Evolutionary conservation across 2,797 vertebrate species (phyloP), one percentile per base, ranked within the genome.

Genomic region (Masticophis lateralis): DNA sequence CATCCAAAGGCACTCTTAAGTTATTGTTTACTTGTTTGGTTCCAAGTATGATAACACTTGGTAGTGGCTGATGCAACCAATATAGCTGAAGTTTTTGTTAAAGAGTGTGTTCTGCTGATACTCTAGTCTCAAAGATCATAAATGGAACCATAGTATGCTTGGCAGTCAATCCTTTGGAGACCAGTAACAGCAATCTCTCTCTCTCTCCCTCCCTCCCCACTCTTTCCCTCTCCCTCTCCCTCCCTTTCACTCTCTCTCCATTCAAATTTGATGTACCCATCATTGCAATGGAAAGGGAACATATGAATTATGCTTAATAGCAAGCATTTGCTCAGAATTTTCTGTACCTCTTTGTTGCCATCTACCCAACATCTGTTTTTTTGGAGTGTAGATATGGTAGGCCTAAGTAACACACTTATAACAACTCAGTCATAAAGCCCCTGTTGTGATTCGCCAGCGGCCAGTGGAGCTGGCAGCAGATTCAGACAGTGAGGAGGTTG

Each of bases 161-260:
- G 55, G 22, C 28, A 66, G 27, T 79, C 22, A 74, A 60, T 88
- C 27, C 37, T 37, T 9, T 12, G 4, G 9, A 37, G 53, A 53
- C 4, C 6, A 83, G 87, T 28, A 87, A 83, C 20, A 60, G 11
- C 6, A 16, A 63, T 4, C 5, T 9, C 4, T 37, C 0, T 43
- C 10, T 37, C 18, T 2, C n/a, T n/a, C n/a, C n/a, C 0, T 47
- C 47, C 20, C 20, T 6, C 5, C 53, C 28, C 10, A 0, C 8
- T 6, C 47, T n/a, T 22, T 16, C 22, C 9, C 59, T 51, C 7
- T 27, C 2, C 18, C 12, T 69, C 6, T 51, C 11, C 20, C 13
- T 14, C 20, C 51, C 51, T 53, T 53, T 53, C 51, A 53, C 32
- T 55, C 28, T 4, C 10, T 60, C 63, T 25, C 12, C n/a, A 37